Conservation (phyloP, 2,888 invertebrate genomes). For the Pycnomerus fuliginosus region DNA sequence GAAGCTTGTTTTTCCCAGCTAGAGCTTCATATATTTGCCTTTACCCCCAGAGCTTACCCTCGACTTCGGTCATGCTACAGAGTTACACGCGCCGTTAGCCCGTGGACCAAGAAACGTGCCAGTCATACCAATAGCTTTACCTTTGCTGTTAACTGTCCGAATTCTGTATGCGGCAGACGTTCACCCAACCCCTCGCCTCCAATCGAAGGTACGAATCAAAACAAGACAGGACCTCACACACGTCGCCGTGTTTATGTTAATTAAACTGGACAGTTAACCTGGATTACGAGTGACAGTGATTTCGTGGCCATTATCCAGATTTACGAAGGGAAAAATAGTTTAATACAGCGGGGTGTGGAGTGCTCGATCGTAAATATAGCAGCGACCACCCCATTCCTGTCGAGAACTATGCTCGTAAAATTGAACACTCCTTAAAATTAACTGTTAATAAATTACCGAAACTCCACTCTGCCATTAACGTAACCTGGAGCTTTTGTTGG, state of each 20-base stretch:
- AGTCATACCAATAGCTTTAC: conserved; percentile 38
- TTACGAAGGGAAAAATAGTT: too few relatives aligned
- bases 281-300: too few relatives aligned
- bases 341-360: too few relatives aligned
- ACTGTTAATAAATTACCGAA: conserved; percentile 50
- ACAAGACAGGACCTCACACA: conserved; percentile 10
- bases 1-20: too few relatives aligned
- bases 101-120: conserved; percentile 45
- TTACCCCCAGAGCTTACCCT: conserved; percentile 23
- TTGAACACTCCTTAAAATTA: conserved; percentile 53
- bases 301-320: too few relatives aligned
- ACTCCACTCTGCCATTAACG: conserved; percentile 42
- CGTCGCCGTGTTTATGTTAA: conserved; percentile 19
- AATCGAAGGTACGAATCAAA: conserved; percentile 15
- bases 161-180: conserved; percentile 40
- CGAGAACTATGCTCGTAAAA: conserved; percentile 45
- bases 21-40: conserved; percentile 38
- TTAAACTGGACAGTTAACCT: conserved; percentile 15
- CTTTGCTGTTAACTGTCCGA: conserved; percentile 39
- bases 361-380: conserved; percentile 40
- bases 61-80: conserved; percentile 38
- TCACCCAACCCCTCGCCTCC: conserved; percentile 8
- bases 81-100: conserved; percentile 53
- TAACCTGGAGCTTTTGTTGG: conserved; percentile 38
- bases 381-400: conserved; percentile 35